A percentile compares a stretch with the other conserved stretches of the same genome.
Evolutionary conservation across 1,140 invertebrate species (phyloP).

Genomic region (Paraescarpia echinospica): DNA sequence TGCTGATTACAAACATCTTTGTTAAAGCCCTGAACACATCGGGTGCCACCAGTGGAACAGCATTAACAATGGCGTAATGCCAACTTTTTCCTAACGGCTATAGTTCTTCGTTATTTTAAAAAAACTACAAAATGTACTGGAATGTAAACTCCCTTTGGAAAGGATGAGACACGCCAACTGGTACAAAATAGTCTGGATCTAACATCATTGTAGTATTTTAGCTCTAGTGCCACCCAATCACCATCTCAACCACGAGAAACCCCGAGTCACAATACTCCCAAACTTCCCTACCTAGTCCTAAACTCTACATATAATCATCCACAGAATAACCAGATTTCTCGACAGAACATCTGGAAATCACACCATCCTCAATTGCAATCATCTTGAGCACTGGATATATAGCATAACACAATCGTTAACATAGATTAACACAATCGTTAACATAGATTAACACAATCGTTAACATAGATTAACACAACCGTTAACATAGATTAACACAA

Average conservation of each 20-base stretch:
- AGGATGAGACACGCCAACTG: neutral
- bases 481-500: too few species aligned
- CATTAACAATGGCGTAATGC: neutral
- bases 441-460: neutral
- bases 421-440: neutral
- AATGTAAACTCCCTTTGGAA: neutral
- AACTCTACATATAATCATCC: neutral
- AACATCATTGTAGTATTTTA: too few species aligned
- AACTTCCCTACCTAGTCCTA: neutral
- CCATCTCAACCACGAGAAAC: neutral
- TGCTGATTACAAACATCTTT: too few species aligned
- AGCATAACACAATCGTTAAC: neutral
- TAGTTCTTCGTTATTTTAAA: neutral
- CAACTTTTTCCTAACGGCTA: neutral
- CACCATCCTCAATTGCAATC: neutral
- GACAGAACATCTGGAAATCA: neutral
- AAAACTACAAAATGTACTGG: neutral
- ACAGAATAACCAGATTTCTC: neutral
- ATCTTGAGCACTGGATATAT: neutral
- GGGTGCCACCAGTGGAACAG: too few species aligned
- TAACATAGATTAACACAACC: neutral
- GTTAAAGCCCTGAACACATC: too few species aligned
- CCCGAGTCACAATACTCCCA: neutral
- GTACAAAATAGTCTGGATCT: neutral
- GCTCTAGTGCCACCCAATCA: neutral